Evolutionary conservation across 2,113 vertebrate species (phyloP).

Genomic region (Talpa occidentalis): DNA sequence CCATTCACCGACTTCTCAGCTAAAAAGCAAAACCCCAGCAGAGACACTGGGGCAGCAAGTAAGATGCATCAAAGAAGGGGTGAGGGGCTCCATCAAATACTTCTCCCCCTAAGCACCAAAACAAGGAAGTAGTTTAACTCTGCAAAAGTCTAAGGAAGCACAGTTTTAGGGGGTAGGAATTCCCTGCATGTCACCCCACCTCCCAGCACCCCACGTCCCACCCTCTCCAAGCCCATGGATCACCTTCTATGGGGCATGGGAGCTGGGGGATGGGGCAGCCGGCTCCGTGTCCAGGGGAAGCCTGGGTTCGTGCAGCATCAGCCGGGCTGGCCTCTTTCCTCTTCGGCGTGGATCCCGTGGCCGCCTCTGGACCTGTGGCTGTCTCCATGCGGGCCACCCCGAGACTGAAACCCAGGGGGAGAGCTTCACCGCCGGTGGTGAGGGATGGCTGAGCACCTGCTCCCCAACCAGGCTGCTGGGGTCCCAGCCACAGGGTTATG

Average conservation of each 20-base stretch:
- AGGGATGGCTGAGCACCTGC: slow-evolving; percentile 63
- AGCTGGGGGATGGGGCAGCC: not conserved
- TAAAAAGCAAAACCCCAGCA: slow-evolving; percentile 23
- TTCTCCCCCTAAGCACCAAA: not conserved
- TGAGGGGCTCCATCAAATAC: not conserved
- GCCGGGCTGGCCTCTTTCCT: not conserved
- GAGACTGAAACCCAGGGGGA: slow-evolving; percentile 23
- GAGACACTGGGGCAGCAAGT: not conserved
- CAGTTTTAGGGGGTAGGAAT: no score
- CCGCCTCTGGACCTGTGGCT: not conserved
- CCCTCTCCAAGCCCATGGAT: not conserved
- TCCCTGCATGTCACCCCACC: not conserved
- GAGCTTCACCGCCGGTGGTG: slow-evolving; percentile 31
- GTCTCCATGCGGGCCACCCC: slow-evolving; percentile 61
- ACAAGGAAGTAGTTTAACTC: not conserved
- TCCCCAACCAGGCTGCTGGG: slow-evolving; percentile 27
- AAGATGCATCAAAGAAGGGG: not conserved
- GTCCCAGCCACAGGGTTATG: slow-evolving; percentile 43
- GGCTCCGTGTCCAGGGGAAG: not conserved
- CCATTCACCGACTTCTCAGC: not conserved
- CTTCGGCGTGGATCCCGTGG: not conserved
- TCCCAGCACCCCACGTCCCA: not conserved
- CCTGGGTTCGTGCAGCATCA: not conserved
- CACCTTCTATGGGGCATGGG: slow-evolving; percentile 63
- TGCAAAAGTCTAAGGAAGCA: not conserved